Conservation (phyloP, 2,797 vertebrate species). For the Agapornis canus region DNA sequence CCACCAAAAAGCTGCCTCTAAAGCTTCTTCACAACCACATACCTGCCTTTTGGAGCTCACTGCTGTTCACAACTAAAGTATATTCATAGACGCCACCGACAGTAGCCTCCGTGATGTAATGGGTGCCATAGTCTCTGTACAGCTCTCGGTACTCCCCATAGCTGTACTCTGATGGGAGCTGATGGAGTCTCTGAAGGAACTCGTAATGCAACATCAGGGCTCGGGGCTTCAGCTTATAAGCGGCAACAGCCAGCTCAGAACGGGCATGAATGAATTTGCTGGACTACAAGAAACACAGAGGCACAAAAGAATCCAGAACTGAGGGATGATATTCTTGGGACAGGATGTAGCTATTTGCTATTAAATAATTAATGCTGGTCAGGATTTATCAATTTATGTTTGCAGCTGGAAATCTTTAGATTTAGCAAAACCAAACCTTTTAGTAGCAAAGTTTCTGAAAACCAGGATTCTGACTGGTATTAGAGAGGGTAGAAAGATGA, state of each 20-base stretch:
- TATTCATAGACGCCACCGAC: slow-evolving; percentile 88
- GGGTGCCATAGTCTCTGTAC: slow-evolving; percentile 89
- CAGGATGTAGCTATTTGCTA: rapidly evolving
- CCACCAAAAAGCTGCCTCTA: background rate
- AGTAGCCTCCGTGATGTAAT: slow-evolving; percentile 87
- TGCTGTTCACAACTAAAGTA: slow-evolving; percentile 81
- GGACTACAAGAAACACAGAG: slow-evolving; percentile 71
- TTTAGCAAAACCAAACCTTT: background rate
- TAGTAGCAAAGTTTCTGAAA: background rate
- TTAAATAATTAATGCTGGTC: rapidly evolving
- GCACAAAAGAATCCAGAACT: background rate
- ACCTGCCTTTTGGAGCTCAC: slow-evolving; percentile 77
- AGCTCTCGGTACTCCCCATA: slow-evolving; percentile 93
- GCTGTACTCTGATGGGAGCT: slow-evolving; percentile 83
- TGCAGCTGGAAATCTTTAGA: background rate
- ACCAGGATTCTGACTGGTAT: background rate
- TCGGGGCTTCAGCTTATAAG: slow-evolving; percentile 83
- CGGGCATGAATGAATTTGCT: slow-evolving; percentile 83
- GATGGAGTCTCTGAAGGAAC: slow-evolving; percentile 83
- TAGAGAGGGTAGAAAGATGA: background rate
- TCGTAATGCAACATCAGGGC: slow-evolving; percentile 87
- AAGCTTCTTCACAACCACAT: background rate
- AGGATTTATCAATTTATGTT: background rate
- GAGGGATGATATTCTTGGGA: background rate
- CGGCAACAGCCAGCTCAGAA: slow-evolving; percentile 83